Percentiles rank a stretch among this genome's conserved stretches.
phyloP scores from a whole-genome alignment of 2,113 vertebrate genomes.

The Sylvilagus bachmani region DNA sequence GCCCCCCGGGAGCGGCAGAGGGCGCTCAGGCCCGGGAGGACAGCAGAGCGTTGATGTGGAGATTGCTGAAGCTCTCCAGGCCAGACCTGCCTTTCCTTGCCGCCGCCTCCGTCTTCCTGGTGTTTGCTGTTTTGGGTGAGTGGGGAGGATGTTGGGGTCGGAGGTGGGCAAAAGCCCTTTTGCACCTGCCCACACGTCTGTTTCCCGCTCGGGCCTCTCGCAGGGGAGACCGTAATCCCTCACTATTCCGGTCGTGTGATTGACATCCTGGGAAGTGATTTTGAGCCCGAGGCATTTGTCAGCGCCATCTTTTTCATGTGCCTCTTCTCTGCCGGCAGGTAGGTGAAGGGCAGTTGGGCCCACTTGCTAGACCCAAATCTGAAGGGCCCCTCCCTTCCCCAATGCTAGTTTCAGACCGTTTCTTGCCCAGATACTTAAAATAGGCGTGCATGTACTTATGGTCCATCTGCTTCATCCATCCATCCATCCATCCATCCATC shows the following conservation, averaged over 20 bases:
- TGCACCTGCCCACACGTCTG: fast-evolving
- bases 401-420: background rate
- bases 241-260: slow-evolving; percentile 74
- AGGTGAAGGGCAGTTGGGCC: background rate
- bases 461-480: too few species aligned
- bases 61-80: slow-evolving; percentile 76
- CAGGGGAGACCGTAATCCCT: slow-evolving; percentile 76
- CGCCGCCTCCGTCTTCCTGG: slow-evolving; percentile 67
- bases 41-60: slow-evolving; percentile 55
- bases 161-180: background rate
- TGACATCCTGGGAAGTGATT: slow-evolving; percentile 77
- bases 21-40: background rate
- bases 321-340: slow-evolving; percentile 73
- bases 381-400: background rate
- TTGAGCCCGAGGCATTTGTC: slow-evolving; percentile 71
- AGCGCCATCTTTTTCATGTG: slow-evolving; percentile 77
- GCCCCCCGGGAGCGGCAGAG: background rate
- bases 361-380: background rate
- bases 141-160: fast-evolving
- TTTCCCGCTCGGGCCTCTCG: background rate
- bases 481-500: background rate
- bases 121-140: slow-evolving; percentile 64
- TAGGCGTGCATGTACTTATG: background rate
- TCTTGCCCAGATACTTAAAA: background rate
- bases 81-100: slow-evolving; percentile 72